Conservation (phyloP, 2,888 invertebrate genomes). For the Amphipoea oculea region DNA sequence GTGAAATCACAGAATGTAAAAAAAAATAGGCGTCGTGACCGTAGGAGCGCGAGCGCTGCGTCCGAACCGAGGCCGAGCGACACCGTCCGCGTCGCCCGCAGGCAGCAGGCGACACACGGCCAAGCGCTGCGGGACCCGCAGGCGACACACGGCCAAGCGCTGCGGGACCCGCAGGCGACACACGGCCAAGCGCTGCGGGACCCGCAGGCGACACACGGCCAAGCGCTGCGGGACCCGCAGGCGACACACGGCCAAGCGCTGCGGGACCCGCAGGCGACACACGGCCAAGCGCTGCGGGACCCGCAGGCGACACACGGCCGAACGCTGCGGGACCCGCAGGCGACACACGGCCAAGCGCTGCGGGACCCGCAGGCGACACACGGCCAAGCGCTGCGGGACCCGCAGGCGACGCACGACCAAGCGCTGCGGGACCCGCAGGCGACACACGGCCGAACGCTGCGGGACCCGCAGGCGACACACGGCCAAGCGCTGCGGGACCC, state of each 20-base stretch:
- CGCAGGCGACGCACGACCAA: no score
- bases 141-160: no score
- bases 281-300: no score
- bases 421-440: not conserved
- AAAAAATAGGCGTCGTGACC: slow-evolving; percentile 5
- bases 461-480: not conserved
- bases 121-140: not conserved
- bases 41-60: not conserved
- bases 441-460: no score
- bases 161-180: not conserved
- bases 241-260: no score
- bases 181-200: no score
- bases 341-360: not conserved
- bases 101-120: no score
- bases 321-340: no score
- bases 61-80: not conserved
- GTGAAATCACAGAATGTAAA: slow-evolving; percentile 49
- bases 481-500: not conserved
- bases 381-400: not conserved
- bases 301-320: no score
- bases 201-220: no score
- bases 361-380: not conserved
- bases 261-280: not conserved
- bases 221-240: not conserved
- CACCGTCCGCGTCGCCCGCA: no score